A percentile compares a stretch with the other conserved stretches of the same genome.
These are phyloP conservation scores for Lysandra bellargus DNA, from an alignment of 2,888 invertebrate species.

Conservation along the genomic window DNA sequence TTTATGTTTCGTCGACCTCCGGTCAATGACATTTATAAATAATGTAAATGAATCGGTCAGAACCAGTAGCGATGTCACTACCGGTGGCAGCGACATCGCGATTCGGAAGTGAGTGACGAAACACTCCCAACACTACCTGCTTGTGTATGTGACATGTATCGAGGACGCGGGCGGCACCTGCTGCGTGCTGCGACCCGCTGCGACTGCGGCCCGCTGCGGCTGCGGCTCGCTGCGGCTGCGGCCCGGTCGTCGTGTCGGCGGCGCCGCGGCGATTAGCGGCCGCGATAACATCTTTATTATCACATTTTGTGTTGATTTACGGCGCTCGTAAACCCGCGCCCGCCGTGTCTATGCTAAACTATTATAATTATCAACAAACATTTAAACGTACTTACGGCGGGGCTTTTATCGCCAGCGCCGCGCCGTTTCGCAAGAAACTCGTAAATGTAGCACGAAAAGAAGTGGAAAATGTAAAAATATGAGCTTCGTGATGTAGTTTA, in stretches of 20 bases:
- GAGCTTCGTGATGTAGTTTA: not conserved
- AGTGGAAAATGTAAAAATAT: not conserved
- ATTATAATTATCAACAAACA: constrained; percentile 15
- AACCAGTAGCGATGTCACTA: not conserved
- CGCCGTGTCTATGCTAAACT: constrained; percentile 6
- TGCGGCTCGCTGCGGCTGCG: not conserved
- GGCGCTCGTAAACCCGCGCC: not conserved
- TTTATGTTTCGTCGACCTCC: not conserved
- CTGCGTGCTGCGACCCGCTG: not conserved
- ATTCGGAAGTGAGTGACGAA: not conserved
- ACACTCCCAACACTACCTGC: not conserved
- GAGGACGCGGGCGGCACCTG: not conserved
- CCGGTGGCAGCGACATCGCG: not conserved
- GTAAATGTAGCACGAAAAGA: not conserved
- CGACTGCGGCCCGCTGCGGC: not conserved
- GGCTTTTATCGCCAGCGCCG: not conserved
- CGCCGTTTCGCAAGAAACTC: not conserved
- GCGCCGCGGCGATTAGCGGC: not conserved
- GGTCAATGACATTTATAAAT: not conserved
- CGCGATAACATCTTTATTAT: constrained; percentile 8
- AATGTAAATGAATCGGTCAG: not conserved
- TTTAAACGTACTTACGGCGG: not conserved
- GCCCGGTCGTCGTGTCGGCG: not conserved
- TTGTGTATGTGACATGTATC: too few species aligned
- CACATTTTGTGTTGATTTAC: constrained; percentile 18